Conservation (phyloP, 2,888 invertebrate species). For the Beris morrisii region DNA sequence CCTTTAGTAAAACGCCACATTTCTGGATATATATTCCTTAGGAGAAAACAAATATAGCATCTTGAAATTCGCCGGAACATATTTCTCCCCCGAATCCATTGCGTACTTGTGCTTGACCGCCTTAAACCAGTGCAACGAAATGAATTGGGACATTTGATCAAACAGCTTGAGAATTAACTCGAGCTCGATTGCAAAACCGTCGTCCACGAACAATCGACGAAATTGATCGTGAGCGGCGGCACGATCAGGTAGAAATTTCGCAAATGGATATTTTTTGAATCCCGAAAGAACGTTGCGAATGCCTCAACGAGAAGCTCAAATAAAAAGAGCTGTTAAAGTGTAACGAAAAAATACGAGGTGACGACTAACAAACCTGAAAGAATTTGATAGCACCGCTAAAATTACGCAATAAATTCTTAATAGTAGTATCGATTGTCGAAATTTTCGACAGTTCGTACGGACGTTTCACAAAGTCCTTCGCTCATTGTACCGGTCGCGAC, state of each 20-base stretch:
- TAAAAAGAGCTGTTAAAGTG: conserved; percentile 16
- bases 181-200: conserved; percentile 94
- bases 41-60: too few relatives aligned
- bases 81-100: too few relatives aligned
- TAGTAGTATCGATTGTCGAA: conserved; percentile 77
- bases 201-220: too few relatives aligned
- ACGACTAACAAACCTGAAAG: conserved; percentile 65
- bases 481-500: conserved; percentile 67
- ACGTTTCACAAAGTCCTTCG: conserved; percentile 62
- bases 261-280: too few relatives aligned
- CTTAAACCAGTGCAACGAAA: conserved; percentile 94
- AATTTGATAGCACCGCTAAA: conserved; percentile 89
- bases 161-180: conserved; percentile 91
- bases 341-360: not conserved
- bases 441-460: conserved; percentile 68
- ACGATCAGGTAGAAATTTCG: too few relatives aligned
- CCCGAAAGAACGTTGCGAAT: conserved; percentile 86
- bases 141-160: conserved; percentile 83
- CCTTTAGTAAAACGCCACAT: too few relatives aligned
- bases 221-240: too few relatives aligned
- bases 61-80: too few relatives aligned
- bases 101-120: too few relatives aligned
- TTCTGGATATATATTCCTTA: too few relatives aligned
- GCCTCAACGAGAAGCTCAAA: conserved; percentile 82
- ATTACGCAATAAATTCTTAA: conserved; percentile 77